Conservation (phyloP, 2,113 vertebrate species). For the Macaca mulatta region DNA sequence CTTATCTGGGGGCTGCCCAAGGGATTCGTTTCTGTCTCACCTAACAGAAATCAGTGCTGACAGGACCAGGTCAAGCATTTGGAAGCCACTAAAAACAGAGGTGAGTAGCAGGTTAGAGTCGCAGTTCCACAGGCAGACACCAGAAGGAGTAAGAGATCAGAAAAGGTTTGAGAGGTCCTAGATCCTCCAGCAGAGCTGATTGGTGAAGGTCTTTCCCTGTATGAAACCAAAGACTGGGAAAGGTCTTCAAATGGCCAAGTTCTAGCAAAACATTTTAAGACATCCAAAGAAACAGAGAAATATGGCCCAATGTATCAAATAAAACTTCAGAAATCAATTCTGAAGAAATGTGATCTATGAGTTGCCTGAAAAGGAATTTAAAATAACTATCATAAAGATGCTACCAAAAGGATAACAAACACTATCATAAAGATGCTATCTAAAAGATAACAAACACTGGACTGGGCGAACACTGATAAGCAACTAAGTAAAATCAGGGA, state of each 20-base stretch:
- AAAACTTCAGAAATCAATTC: constrained; percentile 9
- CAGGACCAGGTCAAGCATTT: background rate
- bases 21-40: background rate
- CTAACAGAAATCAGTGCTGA: background rate
- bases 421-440: too few relatives aligned
- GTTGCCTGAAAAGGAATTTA: background rate
- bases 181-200: background rate
- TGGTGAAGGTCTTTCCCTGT: background rate
- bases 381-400: background rate
- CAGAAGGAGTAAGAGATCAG: constrained; percentile 44
- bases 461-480: background rate
- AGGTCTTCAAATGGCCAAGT: background rate
- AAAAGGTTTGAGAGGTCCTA: background rate
- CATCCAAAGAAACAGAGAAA: background rate
- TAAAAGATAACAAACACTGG: background rate
- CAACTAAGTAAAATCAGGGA: background rate
- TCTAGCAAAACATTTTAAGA: background rate
- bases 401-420: background rate
- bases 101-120: background rate
- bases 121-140: background rate
- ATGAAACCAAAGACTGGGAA: background rate
- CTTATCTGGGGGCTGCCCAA: background rate
- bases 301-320: background rate
- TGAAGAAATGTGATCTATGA: background rate
- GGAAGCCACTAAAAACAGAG: background rate